Evolutionary conservation across 2,113 vertebrate genomes (phyloP).

Genomic region (Apodemus sylvaticus): DNA sequence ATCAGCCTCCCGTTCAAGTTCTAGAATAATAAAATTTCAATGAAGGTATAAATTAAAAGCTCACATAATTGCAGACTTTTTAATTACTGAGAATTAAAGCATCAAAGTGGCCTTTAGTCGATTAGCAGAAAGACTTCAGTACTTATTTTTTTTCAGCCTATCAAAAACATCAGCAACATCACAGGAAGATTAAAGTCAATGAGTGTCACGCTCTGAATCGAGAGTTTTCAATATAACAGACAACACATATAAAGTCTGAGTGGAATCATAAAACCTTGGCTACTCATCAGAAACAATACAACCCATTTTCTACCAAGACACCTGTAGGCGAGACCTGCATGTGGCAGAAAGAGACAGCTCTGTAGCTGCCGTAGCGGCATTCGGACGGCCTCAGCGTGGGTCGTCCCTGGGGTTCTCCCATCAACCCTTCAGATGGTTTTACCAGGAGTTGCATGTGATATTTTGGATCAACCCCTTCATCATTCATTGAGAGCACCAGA

Average conservation of each 20-base stretch:
- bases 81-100: conserved; percentile 27
- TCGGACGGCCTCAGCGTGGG: background rate
- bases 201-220: background rate
- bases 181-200: background rate
- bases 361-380: background rate
- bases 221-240: background rate
- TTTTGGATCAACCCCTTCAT: background rate
- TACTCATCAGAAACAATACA: background rate
- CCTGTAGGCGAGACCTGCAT: background rate
- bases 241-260: background rate
- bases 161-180: background rate
- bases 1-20: background rate
- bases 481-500: background rate
- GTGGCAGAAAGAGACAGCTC: background rate
- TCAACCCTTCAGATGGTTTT: background rate
- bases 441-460: background rate
- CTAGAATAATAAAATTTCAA: background rate
- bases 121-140: background rate
- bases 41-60: background rate
- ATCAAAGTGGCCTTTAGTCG: background rate
- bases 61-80: background rate
- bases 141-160: conserved; percentile 2
- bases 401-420: background rate
- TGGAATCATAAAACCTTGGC: background rate
- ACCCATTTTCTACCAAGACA: background rate